Evolutionary conservation across 2,888 invertebrate species (phyloP), one percentile per base, ranked within the genome.

Genomic region (Copidosoma aretas): DNA sequence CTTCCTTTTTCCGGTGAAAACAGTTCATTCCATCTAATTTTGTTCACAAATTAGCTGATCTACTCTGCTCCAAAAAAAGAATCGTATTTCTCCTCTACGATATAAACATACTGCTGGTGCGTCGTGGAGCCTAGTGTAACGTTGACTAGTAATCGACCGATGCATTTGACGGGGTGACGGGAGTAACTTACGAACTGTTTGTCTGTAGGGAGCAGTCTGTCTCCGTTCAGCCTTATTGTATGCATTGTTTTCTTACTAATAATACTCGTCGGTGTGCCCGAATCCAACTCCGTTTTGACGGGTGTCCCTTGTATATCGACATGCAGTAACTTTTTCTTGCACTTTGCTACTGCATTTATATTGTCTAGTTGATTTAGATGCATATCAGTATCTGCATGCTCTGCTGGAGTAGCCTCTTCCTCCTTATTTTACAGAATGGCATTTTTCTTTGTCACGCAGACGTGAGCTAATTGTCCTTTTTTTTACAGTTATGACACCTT

Each of bases 401-500:
- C 56, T 24, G 56, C 25, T 25, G 32, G 24, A 4, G n/a, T 24
- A 14, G 1, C 4, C 14, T 10, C 14, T 25, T 56, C 25, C 12
- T 21, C 32, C 14, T 14, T 1, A n/a, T 56, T 56, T 3, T 32
- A 5, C 24, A 10, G 19, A 3, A 24, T 24, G 10, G 56, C 8
- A 3, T 12, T 24, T n/a, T 24, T 24, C 25, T 12, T 56, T 14
- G 56, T 5, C 22, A 4, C 25, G 32, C 56, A 56, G 19, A 56
- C 56, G 14, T 12, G n/a, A 4, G 56, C 24, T 12, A 25, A 17
- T 3, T 56, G 56, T 22, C 56, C 56, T 56, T 15, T 56, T 32
- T 56, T 56, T 32, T 10, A n/a, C 56, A 56, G 17, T 25, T 25
- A n/a, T 56, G 56, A 3, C 56, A 56, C 25, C 25, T n/a, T n/a